Base-by-base conservation (phyloP, 2,888 invertebrate genomes). In the Ophraella communa region DNA sequence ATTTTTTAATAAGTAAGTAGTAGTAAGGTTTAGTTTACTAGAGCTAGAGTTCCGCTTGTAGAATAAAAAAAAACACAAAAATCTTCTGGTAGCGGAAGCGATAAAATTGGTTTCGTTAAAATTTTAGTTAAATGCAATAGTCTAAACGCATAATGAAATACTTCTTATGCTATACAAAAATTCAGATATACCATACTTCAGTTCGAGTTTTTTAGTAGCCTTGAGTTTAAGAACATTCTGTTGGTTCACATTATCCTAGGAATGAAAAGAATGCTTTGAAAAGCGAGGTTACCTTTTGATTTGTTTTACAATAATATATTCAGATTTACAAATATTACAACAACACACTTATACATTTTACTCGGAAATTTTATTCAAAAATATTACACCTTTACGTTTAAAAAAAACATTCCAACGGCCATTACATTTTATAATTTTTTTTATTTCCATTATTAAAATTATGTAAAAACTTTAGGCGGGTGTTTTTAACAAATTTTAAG, bases 151-250 rank as follows among this genome's bases (percentile, higher is more conserved):
- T 78, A 76, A 77, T 64, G 71, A 74, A 69, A 57, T 67, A 60
- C 53, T 65, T 73, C 71, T 74, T 76, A 78, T 80, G 79, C 81
- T 79, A 82, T 79, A 82, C 82, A 82, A 81, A 80, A 78, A 75
- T 77, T 81, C 79, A 74, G 81, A 79, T 80, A 79, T 75, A 78
- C 82, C 82, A 82, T 73, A 81, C 81, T 76, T 82, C 56, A 70
- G 80, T 82, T 81, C 67, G 56, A 65, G 74, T 77, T 79, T 69
- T 76, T 75, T 75, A 61, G 69, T 74, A 71, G 64, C 74, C 64
- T 60, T 64, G 60, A 70, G 72, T 69, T 71, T 68, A 69, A 60
- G 69, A 73, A 69, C 69, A 73, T 71, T 65, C 33, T n/a, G 47
- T 47, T 58, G 17, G 30, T 61, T 57, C 53, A 35, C 21, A 11